A percentile compares a stretch with the other conserved stretches of the same genome.
These are phyloP conservation scores for Parapristionchus giblindavisi DNA, from an alignment of 2,888 invertebrate species.

Conservation along the genomic window DNA sequence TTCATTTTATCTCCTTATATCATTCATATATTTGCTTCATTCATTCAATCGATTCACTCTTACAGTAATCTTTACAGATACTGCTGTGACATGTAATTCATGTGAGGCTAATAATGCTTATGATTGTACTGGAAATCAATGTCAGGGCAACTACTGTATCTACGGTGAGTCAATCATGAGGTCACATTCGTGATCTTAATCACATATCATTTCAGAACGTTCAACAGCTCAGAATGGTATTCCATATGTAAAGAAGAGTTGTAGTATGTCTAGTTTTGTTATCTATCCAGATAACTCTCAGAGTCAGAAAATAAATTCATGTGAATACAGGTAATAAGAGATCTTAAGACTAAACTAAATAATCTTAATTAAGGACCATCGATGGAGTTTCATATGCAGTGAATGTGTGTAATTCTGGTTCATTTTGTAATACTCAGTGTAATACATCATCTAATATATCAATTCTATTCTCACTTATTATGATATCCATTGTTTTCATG, in stretches of 20 bases:
- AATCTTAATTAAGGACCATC: constrained; percentile 5
- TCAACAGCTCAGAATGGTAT: constrained; percentile 4
- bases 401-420: constrained; percentile 30
- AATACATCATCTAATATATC: neutral
- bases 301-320: neutral
- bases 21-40: too few relatives aligned
- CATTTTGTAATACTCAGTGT: constrained; percentile 22
- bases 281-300: constrained; percentile 2
- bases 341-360: neutral
- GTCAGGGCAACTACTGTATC: constrained; percentile 28
- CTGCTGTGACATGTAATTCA: constrained; percentile 3
- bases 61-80: constrained; percentile 19
- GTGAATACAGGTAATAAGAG: constrained; percentile 3
- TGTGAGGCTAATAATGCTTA: constrained; percentile 5
- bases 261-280: neutral
- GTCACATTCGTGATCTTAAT: neutral
- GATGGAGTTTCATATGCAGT: constrained; percentile 8
- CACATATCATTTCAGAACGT: neutral
- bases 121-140: neutral
- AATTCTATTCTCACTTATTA: neutral
- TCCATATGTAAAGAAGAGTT: neutral
- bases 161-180: neutral
- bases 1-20: too few relatives aligned
- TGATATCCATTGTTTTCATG: neutral
- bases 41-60: too few relatives aligned